Evolutionary conservation across 2,113 vertebrate species (phyloP).

Genomic region (Gallinago paraguaiae): DNA sequence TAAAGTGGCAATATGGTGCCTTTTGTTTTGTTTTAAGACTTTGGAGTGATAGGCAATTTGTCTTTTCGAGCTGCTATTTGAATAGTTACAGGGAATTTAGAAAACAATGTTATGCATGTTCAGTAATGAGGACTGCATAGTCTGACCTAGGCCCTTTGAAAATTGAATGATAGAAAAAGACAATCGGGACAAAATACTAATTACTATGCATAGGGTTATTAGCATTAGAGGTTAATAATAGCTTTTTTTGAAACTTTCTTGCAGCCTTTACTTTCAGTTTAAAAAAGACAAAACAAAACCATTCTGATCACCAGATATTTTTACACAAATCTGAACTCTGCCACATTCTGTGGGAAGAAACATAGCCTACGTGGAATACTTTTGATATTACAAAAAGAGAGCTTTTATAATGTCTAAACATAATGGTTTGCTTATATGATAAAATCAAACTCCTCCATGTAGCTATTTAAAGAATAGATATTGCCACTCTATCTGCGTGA

Average conservation of each 20-base stretch:
- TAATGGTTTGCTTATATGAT: not conserved
- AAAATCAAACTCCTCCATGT: not conserved
- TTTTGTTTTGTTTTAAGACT: slow-evolving; percentile 84
- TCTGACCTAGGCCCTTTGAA: slow-evolving; percentile 15
- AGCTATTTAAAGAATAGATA: not conserved
- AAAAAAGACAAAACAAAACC: slow-evolving; percentile 2
- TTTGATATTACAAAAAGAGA: not conserved
- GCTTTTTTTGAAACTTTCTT: not conserved
- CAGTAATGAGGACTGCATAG: slow-evolving; percentile 45
- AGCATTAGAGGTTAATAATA: not conserved
- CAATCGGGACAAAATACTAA: slow-evolving; percentile 10
- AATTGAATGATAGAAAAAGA: not conserved
- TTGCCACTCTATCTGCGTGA: not conserved
- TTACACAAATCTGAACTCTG: slow-evolving; percentile 40
- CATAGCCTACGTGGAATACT: not conserved
- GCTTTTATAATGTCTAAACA: not conserved
- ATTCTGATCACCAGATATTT: not conserved
- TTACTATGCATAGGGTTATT: not conserved
- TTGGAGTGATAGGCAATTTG: slow-evolving; percentile 76
- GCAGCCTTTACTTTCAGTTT: not conserved
- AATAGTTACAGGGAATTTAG: slow-evolving; percentile 79
- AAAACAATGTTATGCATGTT: slow-evolving; percentile 65
- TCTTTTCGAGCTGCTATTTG: slow-evolving; percentile 75
- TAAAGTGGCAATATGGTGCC: slow-evolving; percentile 84
- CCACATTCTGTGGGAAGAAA: slow-evolving; percentile 52